A percentile compares a stretch with the other conserved stretches of the same genome.
These are phyloP conservation scores for Acrobasis repandana DNA, from an alignment of 2,888 invertebrate genomes.

Conservation along the genomic window DNA sequence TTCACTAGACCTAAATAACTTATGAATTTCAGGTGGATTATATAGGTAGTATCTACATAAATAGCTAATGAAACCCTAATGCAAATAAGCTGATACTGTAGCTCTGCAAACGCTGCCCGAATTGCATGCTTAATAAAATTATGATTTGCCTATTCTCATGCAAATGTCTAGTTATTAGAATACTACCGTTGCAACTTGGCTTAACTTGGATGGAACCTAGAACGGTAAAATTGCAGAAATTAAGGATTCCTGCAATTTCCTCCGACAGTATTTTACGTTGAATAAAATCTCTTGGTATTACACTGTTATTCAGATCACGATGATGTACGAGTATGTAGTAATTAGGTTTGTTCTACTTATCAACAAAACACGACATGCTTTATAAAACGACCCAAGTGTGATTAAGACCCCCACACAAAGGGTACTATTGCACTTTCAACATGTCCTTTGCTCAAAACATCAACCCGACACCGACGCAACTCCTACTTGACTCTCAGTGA, in stretches of 20 bases:
- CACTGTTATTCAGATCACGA: not conserved
- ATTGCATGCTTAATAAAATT: constrained; percentile 23
- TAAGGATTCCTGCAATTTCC: constrained; percentile 5
- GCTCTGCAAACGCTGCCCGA: constrained; percentile 15
- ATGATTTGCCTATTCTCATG: constrained; percentile 21
- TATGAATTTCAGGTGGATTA: no score
- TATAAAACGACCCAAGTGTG: no score
- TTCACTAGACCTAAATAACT: no score
- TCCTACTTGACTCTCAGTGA: no score
- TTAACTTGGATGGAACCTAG: constrained; percentile 1
- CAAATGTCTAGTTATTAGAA: constrained; percentile 21
- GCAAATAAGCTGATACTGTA: constrained; percentile 18
- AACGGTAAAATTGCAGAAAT: not conserved
- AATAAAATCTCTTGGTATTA: not conserved
- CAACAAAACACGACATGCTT: no score
- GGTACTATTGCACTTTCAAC: no score
- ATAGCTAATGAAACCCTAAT: constrained; percentile 6
- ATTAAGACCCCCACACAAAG: no score
- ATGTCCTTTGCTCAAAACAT: no score
- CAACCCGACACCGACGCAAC: no score
- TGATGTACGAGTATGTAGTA: no score
- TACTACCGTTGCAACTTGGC: constrained; percentile 16
- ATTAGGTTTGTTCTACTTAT: no score
- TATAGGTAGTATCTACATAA: not conserved
- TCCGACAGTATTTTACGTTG: not conserved